Percentiles rank a stretch among this genome's conserved stretches.
phyloP scores from a whole-genome alignment of 2,797 vertebrate genomes.

The Microctenopoma stevenorrisi region DNA sequence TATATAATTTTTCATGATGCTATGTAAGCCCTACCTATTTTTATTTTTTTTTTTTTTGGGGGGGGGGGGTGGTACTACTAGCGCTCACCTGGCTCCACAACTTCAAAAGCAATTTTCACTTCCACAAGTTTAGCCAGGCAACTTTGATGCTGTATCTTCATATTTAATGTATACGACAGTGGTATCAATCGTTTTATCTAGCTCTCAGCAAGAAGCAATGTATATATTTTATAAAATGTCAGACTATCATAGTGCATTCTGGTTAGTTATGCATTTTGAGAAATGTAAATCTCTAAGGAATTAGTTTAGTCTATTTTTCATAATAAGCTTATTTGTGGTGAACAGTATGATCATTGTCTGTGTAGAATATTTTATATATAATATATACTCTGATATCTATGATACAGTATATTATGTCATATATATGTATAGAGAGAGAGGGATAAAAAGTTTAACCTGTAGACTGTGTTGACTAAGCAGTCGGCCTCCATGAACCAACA shows the following conservation, averaged over 20 bases:
- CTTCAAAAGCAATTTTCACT: too few relatives aligned
- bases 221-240: constrained; percentile 7
- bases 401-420: background rate
- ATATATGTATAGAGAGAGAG: too few relatives aligned
- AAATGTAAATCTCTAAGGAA: background rate
- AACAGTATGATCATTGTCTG: background rate
- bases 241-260: background rate
- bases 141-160: background rate
- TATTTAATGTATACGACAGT: background rate
- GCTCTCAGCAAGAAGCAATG: background rate
- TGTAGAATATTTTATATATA: background rate
- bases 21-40: too few relatives aligned
- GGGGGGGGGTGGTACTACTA: background rate
- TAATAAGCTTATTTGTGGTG: background rate
- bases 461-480: background rate
- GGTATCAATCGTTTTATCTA: background rate
- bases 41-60: background rate
- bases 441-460: background rate
- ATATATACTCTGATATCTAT: background rate
- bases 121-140: too few relatives aligned
- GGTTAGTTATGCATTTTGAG: background rate
- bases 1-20: background rate
- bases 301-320: background rate
- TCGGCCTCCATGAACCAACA: background rate
- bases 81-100: too few relatives aligned